Base-by-base conservation (phyloP, 2,888 invertebrate species). In the Cheilosia pagana region DNA sequence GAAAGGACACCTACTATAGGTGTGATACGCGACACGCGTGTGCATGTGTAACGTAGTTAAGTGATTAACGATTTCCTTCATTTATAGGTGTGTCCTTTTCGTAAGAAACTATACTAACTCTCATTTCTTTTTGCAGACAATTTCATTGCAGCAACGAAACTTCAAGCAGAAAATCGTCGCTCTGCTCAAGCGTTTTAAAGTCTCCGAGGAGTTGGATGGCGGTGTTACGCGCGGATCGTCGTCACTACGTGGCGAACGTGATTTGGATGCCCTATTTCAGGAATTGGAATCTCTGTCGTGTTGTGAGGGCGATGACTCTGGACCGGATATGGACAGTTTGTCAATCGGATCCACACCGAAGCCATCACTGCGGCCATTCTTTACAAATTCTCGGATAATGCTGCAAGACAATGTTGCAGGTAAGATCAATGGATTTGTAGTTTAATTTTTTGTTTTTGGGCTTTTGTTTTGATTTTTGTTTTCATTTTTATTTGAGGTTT, bases 291-390 rank as follows among this genome's bases (percentile, higher is more conserved):
- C 98, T 85, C 93, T 99, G 85, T 98, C 98, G 88, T 95, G 95
- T 89, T 95, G 95, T 88, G 95, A 95, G 89, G 94, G 94, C 72
- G 95, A 95, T 89, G 99, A 99, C 91, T 98, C 98, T 12, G 98
- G 97, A 0, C 98, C 97, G 7, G 98, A 98, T 90, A 94, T 96
- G 93, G 99, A 99, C 92, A 98, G 98, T 65, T 96, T 99, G 94
- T 98, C 98, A 90, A 97, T 99, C 89, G 97, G 97, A 86, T 99
- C 98, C 88, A 98, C 98, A 55, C 99, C 99, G 19, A 99, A 99
- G 92, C 99, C 99, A 55, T 98, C 98, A 87, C 93, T 99, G 87
- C 93, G 98, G 90, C 98, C 98, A 4, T 98, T 98, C 93, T 98
- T 98, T 93, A 97, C 98, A 90, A 97, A 97, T 92, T 97, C 97